phyloP scores from a whole-genome alignment of 2,113 vertebrate species.

The Periophthalmodon schlosseri region DNA sequence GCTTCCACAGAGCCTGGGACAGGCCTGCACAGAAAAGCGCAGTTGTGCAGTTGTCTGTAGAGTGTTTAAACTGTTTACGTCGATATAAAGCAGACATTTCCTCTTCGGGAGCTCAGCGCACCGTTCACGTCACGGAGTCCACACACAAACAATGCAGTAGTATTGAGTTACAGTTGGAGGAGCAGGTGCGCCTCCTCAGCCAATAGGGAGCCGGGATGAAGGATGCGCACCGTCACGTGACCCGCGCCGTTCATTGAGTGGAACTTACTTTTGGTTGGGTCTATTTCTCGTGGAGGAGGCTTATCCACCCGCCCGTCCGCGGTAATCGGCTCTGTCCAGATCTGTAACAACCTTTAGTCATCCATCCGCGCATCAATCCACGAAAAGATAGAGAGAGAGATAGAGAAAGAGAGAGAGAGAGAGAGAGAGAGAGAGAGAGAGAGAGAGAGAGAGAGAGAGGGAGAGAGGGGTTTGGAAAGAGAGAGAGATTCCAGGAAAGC shows the following conservation, averaged over 20 bases:
- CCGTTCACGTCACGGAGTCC: background rate
- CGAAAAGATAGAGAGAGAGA: too few relatives aligned
- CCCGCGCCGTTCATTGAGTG: conserved; percentile 42
- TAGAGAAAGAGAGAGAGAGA: too few relatives aligned
- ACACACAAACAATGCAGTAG: background rate
- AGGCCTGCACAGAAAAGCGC: background rate
- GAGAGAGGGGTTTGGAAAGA: too few relatives aligned
- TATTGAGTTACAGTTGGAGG: background rate
- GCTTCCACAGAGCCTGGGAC: background rate
- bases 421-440: too few relatives aligned
- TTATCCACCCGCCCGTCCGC: conserved; percentile 57
- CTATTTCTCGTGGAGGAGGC: conserved; percentile 58
- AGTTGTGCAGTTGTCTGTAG: too few relatives aligned
- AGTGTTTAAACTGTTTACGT: too few relatives aligned
- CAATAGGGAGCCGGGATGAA: background rate
- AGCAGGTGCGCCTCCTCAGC: background rate
- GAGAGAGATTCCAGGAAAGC: too few relatives aligned
- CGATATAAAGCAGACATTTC: too few relatives aligned
- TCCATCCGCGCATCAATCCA: conserved; percentile 22
- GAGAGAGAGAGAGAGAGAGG: too few relatives aligned
- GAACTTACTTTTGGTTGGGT: conserved; percentile 41
- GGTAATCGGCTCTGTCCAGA: conserved; percentile 68
- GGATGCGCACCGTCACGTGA: conserved; percentile 6
- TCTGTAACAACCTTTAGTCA: conserved; percentile 62
- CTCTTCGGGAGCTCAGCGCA: too few relatives aligned